These are phyloP conservation scores for Pipistrellus kuhlii DNA, from an alignment of 2,797 vertebrate genomes.

Conservation along the genomic window DNA sequence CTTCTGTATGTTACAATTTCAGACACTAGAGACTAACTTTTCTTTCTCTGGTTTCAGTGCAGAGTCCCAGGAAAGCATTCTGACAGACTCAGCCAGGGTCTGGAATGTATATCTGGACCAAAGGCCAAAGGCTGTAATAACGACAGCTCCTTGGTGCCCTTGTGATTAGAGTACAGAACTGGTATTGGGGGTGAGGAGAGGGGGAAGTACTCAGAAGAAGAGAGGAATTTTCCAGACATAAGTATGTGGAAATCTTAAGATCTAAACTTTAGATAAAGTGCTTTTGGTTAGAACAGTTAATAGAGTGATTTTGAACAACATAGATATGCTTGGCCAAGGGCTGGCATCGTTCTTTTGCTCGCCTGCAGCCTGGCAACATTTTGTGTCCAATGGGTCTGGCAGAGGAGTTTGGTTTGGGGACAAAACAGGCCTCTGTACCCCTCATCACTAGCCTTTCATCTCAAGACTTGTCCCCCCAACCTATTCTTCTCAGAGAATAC, in stretches of 20 bases:
- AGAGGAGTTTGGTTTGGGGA: background rate
- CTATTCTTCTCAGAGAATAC: background rate
- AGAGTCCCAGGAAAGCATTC: background rate
- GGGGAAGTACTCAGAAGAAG: slow-evolving; percentile 9
- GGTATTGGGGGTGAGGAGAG: too few species aligned
- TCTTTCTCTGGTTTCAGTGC: background rate
- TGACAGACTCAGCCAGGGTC: background rate
- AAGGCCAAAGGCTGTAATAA: background rate
- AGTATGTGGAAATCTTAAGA: slow-evolving; percentile 45
- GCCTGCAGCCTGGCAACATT: background rate
- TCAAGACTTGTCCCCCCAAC: background rate
- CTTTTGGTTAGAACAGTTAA: background rate
- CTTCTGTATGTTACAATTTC: background rate
- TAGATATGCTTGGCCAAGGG: background rate
- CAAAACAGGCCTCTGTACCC: background rate
- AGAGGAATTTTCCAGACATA: slow-evolving; percentile 29
- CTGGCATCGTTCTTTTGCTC: background rate
- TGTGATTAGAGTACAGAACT: background rate
- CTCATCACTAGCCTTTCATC: background rate
- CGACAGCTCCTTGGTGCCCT: background rate
- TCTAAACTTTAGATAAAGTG: slow-evolving; percentile 28
- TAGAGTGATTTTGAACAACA: background rate
- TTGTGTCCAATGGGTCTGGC: background rate
- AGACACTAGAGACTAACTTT: background rate
- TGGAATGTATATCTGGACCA: background rate